Evolutionary conservation across 1,140 invertebrate genomes (phyloP).

Genomic region (Aleiodes sp.): DNA sequence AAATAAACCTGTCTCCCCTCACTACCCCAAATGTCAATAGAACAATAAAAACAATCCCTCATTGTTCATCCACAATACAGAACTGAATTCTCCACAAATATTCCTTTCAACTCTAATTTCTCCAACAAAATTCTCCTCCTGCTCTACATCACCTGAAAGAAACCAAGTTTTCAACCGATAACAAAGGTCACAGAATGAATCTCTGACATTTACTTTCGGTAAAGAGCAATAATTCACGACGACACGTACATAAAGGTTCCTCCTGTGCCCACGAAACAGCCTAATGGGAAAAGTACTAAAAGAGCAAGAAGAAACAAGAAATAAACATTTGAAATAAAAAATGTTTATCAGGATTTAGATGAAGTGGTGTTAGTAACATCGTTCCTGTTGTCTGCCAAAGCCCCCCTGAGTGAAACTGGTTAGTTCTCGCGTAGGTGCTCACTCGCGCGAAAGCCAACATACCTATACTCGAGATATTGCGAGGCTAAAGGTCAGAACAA

Average conservation of each 20-base stretch:
- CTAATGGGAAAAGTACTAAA: background rate
- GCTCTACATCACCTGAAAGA: background rate
- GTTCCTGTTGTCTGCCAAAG: background rate
- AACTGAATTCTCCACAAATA: too few species aligned
- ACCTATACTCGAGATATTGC: background rate
- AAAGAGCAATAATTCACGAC: conserved; percentile 1
- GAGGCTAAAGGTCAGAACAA: conserved; percentile 21
- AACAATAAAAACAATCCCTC: too few species aligned
- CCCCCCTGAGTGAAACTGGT: conserved; percentile 26
- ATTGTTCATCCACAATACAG: too few species aligned
- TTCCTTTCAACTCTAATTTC: too few species aligned
- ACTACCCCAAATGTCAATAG: too few species aligned
- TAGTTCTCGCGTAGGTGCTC: conserved; percentile 20
- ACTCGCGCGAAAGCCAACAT: conserved; percentile 18
- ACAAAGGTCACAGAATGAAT: background rate
- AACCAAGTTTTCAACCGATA: background rate
- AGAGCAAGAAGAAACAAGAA: background rate
- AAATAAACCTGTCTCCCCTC: too few species aligned
- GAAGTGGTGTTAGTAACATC: conserved; percentile 4
- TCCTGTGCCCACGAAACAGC: background rate
- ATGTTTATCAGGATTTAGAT: background rate
- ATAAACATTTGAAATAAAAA: background rate
- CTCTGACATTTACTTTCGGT: conserved; percentile 9
- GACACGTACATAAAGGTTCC: conserved; percentile 1
- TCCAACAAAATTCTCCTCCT: too few species aligned